Evolutionary conservation across 2,888 invertebrate genomes (phyloP).

Genomic region (Drosophila pegasa): DNA sequence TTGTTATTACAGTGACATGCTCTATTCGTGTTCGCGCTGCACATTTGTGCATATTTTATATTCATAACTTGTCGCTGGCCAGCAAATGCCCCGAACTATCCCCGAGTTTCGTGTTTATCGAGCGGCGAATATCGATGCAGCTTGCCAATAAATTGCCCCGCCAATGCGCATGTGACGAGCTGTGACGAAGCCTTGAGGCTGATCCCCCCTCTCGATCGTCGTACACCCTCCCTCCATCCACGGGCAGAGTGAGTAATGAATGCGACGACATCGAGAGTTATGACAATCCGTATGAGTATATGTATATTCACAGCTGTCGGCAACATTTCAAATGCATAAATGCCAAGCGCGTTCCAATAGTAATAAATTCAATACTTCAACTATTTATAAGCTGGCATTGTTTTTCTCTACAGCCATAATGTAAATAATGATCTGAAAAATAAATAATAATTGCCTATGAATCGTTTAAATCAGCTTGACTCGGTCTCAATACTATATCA

Average conservation of each 20-base stretch:
- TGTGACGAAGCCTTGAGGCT: slow-evolving; percentile 65
- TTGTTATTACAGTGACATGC: slow-evolving; percentile 78
- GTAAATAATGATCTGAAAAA: slow-evolving; percentile 1
- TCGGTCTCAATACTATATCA: not conserved
- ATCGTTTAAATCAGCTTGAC: not conserved
- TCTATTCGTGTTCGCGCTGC: slow-evolving; percentile 66
- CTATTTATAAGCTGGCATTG: slow-evolving; percentile 58
- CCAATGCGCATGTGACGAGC: slow-evolving; percentile 37
- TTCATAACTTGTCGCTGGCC: slow-evolving; percentile 78
- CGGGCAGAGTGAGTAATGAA: slow-evolving; percentile 48
- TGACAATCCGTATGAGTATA: slow-evolving; percentile 62
- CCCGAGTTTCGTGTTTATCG: slow-evolving; percentile 67
- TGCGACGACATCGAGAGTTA: slow-evolving; percentile 68
- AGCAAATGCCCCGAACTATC: slow-evolving; percentile 28
- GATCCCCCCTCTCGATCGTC: slow-evolving; percentile 8
- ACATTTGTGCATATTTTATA: slow-evolving; percentile 82
- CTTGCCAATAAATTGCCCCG: slow-evolving; percentile 76
- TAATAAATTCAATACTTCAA: slow-evolving; percentile 64
- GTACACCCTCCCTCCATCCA: not conserved
- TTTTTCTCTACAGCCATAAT: slow-evolving; percentile 9
- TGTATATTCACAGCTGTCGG: slow-evolving; percentile 38
- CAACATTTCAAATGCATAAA: slow-evolving; percentile 70
- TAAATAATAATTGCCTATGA: slow-evolving; percentile 4
- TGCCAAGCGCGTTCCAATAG: slow-evolving; percentile 63
- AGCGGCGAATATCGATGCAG: slow-evolving; percentile 73